Evolutionary conservation across 2,888 invertebrate genomes (phyloP), one percentile per base, ranked within the genome.

Genomic region (Thera britannica): DNA sequence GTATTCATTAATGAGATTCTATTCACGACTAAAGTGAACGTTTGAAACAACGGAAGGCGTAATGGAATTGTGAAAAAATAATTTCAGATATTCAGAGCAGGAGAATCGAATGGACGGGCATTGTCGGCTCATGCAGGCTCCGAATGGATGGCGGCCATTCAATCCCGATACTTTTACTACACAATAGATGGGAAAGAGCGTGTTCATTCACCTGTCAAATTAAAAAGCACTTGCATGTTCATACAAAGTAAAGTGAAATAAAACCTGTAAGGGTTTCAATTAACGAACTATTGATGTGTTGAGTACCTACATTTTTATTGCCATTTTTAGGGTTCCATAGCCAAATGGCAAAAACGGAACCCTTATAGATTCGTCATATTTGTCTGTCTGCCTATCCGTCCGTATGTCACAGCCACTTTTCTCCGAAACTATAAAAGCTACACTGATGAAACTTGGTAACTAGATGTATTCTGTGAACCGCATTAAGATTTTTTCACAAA

Each of bases 101-200:
- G 85, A 86, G 86, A 84, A 83, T 80, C 86, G 88, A 87, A 89
- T 83, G 86, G 83, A 72, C 83, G 80, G 85, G 85, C 87, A 92
- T 92, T 92, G 90, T 90, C 86, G 80, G 81, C 83, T 83, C 84
- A 87, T 86, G 88, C 83, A 86, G 83, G 76, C 75, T 84, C 85
- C 86, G 90, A 92, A 91, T 92, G 92, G 93, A 92, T 87, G 82
- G 83, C 82, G 85, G 83, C 82, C 86, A 89, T 92, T 89, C 92
- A 92, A 92, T 93, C 92, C 90, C 90, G 90, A 93, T 93, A 92
- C 93, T 92, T 90, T 92, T 83, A 86, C 89, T 88, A 90, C 86
- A 93, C 93, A 93, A 93, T 92, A 86, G 92, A 83, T 79, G 83
- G 78, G 84, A 87, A 90, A 91, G 92, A 93, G 92, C 90, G 92